Evolutionary conservation across 2,797 vertebrate species (phyloP).

Genomic region (Poeciliopsis infans): DNA sequence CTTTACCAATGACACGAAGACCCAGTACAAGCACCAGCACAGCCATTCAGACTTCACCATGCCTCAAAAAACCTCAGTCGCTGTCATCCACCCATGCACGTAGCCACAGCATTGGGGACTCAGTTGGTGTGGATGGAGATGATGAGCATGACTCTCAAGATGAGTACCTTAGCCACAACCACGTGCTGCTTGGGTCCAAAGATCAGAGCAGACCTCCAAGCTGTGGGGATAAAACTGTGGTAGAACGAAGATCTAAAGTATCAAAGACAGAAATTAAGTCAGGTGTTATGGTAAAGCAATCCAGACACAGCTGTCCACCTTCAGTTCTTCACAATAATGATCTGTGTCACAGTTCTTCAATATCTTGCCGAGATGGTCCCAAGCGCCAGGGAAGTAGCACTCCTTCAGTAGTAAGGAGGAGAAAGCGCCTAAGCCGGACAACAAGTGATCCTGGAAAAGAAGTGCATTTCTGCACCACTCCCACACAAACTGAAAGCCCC

Average conservation of each 20-base stretch:
- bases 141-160: slow-evolving; percentile 77
- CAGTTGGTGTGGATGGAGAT: slow-evolving; percentile 70
- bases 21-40: slow-evolving; percentile 81
- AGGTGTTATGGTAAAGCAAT: slow-evolving; percentile 63
- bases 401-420: slow-evolving; percentile 69
- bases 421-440: slow-evolving; percentile 74
- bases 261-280: slow-evolving; percentile 69
- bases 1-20: slow-evolving; percentile 81
- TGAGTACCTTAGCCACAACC: slow-evolving; percentile 71
- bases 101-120: slow-evolving; percentile 78
- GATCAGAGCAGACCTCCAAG: slow-evolving; percentile 54
- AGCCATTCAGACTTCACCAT: slow-evolving; percentile 88
- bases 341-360: slow-evolving; percentile 62
- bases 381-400: slow-evolving; percentile 76
- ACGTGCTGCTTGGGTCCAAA: slow-evolving; percentile 53
- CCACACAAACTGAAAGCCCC: slow-evolving; percentile 73
- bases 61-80: slow-evolving; percentile 80
- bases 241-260: slow-evolving; percentile 65
- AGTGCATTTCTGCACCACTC: slow-evolving; percentile 72
- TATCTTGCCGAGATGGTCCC: slow-evolving; percentile 63
- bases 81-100: slow-evolving; percentile 68
- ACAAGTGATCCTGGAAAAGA: slow-evolving; percentile 81
- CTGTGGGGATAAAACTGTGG: slow-evolving; percentile 49
- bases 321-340: slow-evolving; percentile 62
- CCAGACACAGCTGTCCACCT: slow-evolving; percentile 71